Evolutionary conservation across 1,140 invertebrate species (phyloP), one percentile per base, ranked within the genome.

Genomic region (Nasonia vitripennis): DNA sequence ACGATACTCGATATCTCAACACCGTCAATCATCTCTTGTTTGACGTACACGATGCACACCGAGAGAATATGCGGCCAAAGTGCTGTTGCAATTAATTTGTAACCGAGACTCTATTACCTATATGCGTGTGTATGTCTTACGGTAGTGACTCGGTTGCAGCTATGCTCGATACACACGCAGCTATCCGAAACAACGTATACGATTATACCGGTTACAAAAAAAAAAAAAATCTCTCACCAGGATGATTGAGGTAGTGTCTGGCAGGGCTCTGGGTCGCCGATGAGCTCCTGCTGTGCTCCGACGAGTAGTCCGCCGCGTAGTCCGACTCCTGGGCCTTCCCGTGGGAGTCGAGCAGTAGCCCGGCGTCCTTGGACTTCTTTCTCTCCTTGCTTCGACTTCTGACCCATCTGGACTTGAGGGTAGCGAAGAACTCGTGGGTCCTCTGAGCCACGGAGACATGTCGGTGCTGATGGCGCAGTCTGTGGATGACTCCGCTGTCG

Each of bases 251-350:
- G 27, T 91, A 90, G 12, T 95, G 93, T 85, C 95, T 95, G 12
- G 95, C 93, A 0, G 95, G 96, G 88, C 95, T 96, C 87, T 96
- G 95, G 0, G 95, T 96, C 73, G 95, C 95, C 0, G 95, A 95
- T 71, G 95, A 96, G 83, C 92, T 93, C 86, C 89, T 90, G 88
- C 95, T 96, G 87, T 96, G 95, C 86, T 96, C 96, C 12, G 95
- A 96, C 67, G 95, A 96, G 87, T 95, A 95, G 92, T 96, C 96
- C 17, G 95, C 96, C 2, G 95, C 95, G 91, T 96, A 96, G 88
- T 97, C 83, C 93, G 96, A 91, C 93, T 96, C 92, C 73, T 90
- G 85, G 81, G 74, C 87, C 84, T 89, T 91, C 41, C 45, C 4
- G 67, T 91, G 9, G 91, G 93, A 0, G 93, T 93, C 88, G 94